Evolutionary conservation across 2,113 vertebrate genomes (phyloP).

Genomic region (Synodontis membranacea): DNA sequence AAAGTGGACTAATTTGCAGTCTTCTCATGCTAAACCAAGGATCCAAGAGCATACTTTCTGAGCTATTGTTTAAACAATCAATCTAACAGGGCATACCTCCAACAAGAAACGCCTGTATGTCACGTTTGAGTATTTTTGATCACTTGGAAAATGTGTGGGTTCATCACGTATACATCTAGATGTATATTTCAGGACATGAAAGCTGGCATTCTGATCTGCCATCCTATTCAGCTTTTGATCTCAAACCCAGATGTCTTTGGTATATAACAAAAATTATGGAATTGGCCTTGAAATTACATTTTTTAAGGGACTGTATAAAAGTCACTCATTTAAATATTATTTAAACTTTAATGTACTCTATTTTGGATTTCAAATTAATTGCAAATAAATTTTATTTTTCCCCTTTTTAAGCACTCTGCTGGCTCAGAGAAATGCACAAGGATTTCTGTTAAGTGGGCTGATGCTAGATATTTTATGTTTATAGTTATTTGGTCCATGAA

Average conservation of each 20-base stretch:
- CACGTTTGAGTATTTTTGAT: not conserved
- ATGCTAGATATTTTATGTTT: not conserved
- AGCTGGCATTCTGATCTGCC: not conserved
- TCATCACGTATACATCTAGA: not conserved
- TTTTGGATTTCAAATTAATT: not conserved
- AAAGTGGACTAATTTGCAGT: not conserved
- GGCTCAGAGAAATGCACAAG: slow-evolving; percentile 30
- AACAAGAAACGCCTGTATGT: not conserved
- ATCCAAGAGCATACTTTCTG: too few species aligned
- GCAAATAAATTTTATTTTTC: not conserved
- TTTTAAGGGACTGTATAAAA: not conserved
- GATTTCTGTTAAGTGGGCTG: not conserved
- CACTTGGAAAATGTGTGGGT: not conserved
- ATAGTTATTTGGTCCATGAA: not conserved
- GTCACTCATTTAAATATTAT: not conserved
- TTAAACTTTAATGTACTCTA: not conserved
- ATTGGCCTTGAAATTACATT: not conserved
- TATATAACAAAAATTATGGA: not conserved
- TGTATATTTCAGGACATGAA: too few species aligned
- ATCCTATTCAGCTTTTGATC: not conserved
- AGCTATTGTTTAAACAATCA: not conserved
- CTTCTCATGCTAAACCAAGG: too few species aligned
- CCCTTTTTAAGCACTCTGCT: slow-evolving; percentile 38
- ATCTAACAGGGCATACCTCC: not conserved
- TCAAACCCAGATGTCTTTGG: not conserved